Evolutionary conservation across 2,888 invertebrate genomes (phyloP).

Genomic region (Charanyca ferruginea): DNA sequence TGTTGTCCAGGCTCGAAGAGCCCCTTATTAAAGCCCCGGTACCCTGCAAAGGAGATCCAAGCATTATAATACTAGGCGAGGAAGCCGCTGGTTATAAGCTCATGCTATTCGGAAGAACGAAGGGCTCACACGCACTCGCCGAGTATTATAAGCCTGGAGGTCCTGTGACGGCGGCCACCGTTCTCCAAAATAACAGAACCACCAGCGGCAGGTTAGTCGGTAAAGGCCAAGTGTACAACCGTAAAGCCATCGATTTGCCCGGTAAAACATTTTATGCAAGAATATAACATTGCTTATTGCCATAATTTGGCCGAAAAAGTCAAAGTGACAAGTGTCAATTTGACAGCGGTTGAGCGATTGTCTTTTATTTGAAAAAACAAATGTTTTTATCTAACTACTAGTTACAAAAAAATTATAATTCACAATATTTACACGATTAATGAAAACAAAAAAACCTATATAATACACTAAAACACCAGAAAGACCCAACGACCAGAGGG

Average conservation of each 20-base stretch:
- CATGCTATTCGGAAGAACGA: slow-evolving; percentile 85
- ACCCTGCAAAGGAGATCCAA: slow-evolving; percentile 86
- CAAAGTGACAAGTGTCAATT: slow-evolving; percentile 32
- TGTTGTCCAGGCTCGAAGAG: slow-evolving; percentile 60
- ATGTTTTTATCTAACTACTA: background rate
- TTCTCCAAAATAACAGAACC: slow-evolving; percentile 86
- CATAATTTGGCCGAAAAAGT: background rate
- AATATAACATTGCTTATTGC: no score
- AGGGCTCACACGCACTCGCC: slow-evolving; percentile 75
- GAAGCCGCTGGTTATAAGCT: slow-evolving; percentile 74
- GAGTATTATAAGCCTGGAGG: slow-evolving; percentile 86
- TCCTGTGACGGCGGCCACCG: slow-evolving; percentile 81
- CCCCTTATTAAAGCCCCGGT: slow-evolving; percentile 54
- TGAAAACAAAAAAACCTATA: no score
- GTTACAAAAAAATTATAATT: no score
- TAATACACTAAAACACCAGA: no score
- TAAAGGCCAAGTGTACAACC: slow-evolving; percentile 11
- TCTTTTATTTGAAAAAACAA: slow-evolving; percentile 13
- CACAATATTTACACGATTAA: no score
- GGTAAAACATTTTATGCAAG: background rate
- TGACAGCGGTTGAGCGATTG: slow-evolving; percentile 29
- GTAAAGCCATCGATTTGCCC: slow-evolving; percentile 5
- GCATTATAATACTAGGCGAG: slow-evolving; percentile 84
- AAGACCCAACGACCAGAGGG: no score
- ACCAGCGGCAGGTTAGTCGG: slow-evolving; percentile 67